A percentile compares a stretch with the other conserved stretches of the same genome.
phyloP scores from a whole-genome alignment of 2,888 invertebrate genomes.

The Amitus sp. region DNA sequence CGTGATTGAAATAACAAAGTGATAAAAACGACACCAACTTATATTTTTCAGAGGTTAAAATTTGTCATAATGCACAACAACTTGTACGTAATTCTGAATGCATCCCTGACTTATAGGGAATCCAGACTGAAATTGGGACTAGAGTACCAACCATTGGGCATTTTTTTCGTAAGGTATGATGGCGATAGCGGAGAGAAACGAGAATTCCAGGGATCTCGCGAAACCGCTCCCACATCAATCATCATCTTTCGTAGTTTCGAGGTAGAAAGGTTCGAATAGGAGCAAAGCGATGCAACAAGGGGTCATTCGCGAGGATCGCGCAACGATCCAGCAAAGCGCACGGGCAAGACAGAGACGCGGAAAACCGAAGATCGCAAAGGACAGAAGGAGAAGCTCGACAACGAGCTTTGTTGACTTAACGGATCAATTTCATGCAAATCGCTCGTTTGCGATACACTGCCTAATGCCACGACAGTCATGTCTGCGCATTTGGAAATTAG shows the following conservation, averaged over 20 bases:
- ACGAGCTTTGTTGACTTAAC: constrained; percentile 56
- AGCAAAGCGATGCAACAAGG: constrained; percentile 57
- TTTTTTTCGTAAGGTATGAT: constrained; percentile 16
- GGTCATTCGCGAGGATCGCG: constrained; percentile 55
- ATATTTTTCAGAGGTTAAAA: too few relatives aligned
- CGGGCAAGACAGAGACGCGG: constrained; percentile 27
- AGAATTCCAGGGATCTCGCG: constrained; percentile 28
- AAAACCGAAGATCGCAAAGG: constrained; percentile 6
- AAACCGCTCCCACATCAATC: constrained; percentile 64
- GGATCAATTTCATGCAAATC: constrained; percentile 66
- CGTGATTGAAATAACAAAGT: too few relatives aligned
- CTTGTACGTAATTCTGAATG: too few relatives aligned
- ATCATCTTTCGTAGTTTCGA: constrained; percentile 62
- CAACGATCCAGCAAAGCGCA: constrained; percentile 47
- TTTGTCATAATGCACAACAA: too few relatives aligned
- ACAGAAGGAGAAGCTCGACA: constrained; percentile 33
- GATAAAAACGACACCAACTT: too few relatives aligned
- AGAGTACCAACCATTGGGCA: too few relatives aligned
- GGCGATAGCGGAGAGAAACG: constrained; percentile 4
- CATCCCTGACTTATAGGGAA: too few relatives aligned
- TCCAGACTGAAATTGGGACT: too few relatives aligned
- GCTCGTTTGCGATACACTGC: constrained; percentile 59
- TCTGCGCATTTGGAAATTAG: constrained; percentile 60
- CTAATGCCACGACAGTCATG: constrained; percentile 46
- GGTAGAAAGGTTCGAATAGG: constrained; percentile 59